Base-by-base conservation (phyloP, 2,888 invertebrate genomes). In the Operophtera brumata region DNA sequence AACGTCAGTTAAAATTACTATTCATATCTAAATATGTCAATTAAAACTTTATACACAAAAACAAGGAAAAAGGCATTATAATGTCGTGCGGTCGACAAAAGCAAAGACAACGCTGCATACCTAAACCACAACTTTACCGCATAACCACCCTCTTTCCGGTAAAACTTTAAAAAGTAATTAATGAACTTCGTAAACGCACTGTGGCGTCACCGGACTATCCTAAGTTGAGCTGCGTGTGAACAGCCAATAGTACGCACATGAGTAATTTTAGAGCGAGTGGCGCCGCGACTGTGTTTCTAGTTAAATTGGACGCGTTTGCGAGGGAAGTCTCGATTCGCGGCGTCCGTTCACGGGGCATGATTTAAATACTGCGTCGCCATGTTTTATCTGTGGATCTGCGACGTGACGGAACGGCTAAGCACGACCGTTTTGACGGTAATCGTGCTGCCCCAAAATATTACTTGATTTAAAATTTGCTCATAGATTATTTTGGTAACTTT, bases 321-420 rank as follows among this genome's bases (percentile, higher is more conserved):
- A 57, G 59, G 64, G 62, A 64, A 62, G 58, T 52, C 50, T 42
- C 46, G 48, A 39, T 9, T 58, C 65, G 66, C 64, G 67, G 59
- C 64, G 59, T 64, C 64, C 67, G 62, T 61, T 64, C 57, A 71
- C 69, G 45, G 54, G 50, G 74, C 79, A 78, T 82, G 82, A 84
- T 86, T 86, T 84, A 84, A 86, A 85, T 84, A 82, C 82, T 74
- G 65, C 69, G 72, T 58, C 59, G 77, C 78, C 80, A 78, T 80
- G 78, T 80, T 80, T 82, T 86, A 86, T 86, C 86, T 84, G 69
- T n/a, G 66, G 75, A 85, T 86, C 84, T 71, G 72, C 71, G 66
- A 85, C 86, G 84, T 85, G 84, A 80, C 78, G 73, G 75, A 67
- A 71, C 75, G 73, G 67, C 69, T 65, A 68, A 70, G 74, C 77